Percentiles rank a stretch among this genome's conserved stretches.
Evolutionary conservation across 2,888 invertebrate genomes (phyloP).

Genomic region (Hermaeophaga mercurialis): DNA sequence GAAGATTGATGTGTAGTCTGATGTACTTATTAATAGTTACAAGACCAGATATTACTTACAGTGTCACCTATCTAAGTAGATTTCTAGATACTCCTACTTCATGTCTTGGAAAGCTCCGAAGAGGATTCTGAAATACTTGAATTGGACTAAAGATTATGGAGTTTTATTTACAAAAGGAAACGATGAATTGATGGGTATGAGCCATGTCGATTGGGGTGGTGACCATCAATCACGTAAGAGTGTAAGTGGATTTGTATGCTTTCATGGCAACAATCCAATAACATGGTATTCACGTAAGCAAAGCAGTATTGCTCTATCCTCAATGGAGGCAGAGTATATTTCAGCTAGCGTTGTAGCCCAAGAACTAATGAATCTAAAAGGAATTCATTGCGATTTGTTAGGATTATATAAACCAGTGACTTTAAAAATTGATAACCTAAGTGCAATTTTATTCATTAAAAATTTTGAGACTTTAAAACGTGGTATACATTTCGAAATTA

Average conservation of each 20-base stretch:
- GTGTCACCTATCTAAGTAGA: background rate
- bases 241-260: constrained; percentile 35
- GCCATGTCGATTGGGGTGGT: constrained; percentile 34
- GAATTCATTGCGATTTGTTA: constrained; percentile 13
- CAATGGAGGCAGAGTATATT: constrained; percentile 34
- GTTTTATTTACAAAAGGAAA: constrained; percentile 14
- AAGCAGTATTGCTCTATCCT: constrained; percentile 34
- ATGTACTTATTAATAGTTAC: constrained; percentile 18
- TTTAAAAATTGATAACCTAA: constrained; percentile 21
- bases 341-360: constrained; percentile 23
- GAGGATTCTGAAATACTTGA: constrained; percentile 23
- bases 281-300: constrained; percentile 37
- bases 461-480: constrained; percentile 18
- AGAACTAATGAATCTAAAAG: constrained; percentile 18
- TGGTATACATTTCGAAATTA: constrained; percentile 6
- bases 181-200: constrained; percentile 15
- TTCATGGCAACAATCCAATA: constrained; percentile 34
- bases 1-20: constrained; percentile 20
- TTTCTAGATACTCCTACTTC: background rate
- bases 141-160: constrained; percentile 12
- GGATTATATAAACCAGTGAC: constrained; percentile 1
- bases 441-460: constrained; percentile 19
- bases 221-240: constrained; percentile 27
- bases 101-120: constrained; percentile 24
- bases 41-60: constrained; percentile 2